Percentiles rank a stretch among this genome's conserved stretches.
Conservation (phyloP, 2,113 vertebrate genomes). For the Gasterosteus nipponicus region DNA sequence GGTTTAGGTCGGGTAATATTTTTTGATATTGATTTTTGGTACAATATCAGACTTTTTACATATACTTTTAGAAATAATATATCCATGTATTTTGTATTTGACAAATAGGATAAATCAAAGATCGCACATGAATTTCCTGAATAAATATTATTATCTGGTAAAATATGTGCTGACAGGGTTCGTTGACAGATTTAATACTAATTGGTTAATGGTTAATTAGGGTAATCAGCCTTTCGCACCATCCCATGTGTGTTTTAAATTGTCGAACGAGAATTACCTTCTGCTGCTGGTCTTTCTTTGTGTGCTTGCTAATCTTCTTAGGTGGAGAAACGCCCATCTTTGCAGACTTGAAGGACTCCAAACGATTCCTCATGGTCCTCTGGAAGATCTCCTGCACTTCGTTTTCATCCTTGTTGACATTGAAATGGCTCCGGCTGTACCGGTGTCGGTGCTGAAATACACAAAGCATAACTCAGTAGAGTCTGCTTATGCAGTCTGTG, state of each 20-base stretch:
- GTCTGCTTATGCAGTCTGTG: neutral
- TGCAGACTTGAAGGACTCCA: slow-evolving; percentile 94
- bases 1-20: neutral
- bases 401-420: slow-evolving; percentile 82
- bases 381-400: slow-evolving; percentile 98
- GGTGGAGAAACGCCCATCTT: slow-evolving; percentile 88
- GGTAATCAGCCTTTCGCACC: neutral
- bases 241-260: neutral
- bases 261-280: slow-evolving; percentile 71
- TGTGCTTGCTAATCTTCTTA: slow-evolving; percentile 87
- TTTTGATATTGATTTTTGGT: too few species aligned
- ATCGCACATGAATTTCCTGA: neutral
- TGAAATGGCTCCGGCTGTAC: slow-evolving; percentile 91
- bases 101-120: neutral
- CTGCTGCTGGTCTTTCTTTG: slow-evolving; percentile 86
- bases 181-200: neutral
- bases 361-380: slow-evolving; percentile 93
- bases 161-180: neutral
- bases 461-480: neutral
- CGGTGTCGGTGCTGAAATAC: slow-evolving; percentile 87
- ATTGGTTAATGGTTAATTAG: neutral
- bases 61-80: neutral
- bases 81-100: neutral
- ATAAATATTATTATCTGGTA: neutral
- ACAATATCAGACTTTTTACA: neutral